Evolutionary conservation across 2,113 vertebrate genomes (phyloP).

Genomic region (Oplegnathus fasciatus): DNA sequence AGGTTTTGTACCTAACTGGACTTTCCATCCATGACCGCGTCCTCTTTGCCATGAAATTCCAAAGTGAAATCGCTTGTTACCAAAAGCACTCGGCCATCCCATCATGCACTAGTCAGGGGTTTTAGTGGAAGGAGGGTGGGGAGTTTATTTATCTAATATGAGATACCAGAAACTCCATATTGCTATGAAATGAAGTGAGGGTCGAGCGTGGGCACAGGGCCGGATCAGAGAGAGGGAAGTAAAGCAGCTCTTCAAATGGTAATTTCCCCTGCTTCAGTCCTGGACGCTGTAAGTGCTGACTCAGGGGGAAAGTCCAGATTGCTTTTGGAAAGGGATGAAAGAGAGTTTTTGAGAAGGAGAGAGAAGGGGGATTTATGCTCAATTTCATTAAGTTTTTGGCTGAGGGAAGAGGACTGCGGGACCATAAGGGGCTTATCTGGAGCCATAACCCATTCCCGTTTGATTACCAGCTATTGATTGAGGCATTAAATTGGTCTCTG

Average conservation of each 20-base stretch:
- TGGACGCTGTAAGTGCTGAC: constrained; percentile 70
- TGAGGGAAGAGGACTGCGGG: constrained; percentile 40
- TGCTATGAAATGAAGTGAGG: constrained; percentile 41
- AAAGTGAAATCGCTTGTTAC: constrained; percentile 4
- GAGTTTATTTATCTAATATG: constrained; percentile 56
- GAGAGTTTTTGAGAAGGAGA: constrained; percentile 45
- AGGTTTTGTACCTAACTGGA: constrained; percentile 22
- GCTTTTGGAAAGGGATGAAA: constrained; percentile 74
- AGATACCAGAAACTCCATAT: constrained; percentile 54
- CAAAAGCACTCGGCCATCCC: constrained; percentile 38
- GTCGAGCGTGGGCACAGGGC: constrained; percentile 24
- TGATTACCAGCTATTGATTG: constrained; percentile 67
- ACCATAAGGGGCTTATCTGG: constrained; percentile 65
- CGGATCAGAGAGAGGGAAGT: constrained; percentile 40
- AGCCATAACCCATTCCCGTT: constrained; percentile 50
- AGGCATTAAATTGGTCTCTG: constrained; percentile 57
- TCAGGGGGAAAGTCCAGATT: constrained; percentile 74
- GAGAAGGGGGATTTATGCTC: constrained; percentile 61
- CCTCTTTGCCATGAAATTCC: constrained; percentile 28
- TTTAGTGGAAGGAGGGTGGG: constrained; percentile 34
- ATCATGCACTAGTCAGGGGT: constrained; percentile 41
- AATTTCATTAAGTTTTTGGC: constrained; percentile 75
- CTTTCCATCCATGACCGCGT: constrained; percentile 34
- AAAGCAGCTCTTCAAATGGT: constrained; percentile 66
- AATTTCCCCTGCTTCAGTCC: constrained; percentile 65